A percentile compares a stretch with the other conserved stretches of the same genome.
These are phyloP conservation scores for Capreolus pygargus DNA, from an alignment of 2,113 vertebrate species.

Conservation along the genomic window DNA sequence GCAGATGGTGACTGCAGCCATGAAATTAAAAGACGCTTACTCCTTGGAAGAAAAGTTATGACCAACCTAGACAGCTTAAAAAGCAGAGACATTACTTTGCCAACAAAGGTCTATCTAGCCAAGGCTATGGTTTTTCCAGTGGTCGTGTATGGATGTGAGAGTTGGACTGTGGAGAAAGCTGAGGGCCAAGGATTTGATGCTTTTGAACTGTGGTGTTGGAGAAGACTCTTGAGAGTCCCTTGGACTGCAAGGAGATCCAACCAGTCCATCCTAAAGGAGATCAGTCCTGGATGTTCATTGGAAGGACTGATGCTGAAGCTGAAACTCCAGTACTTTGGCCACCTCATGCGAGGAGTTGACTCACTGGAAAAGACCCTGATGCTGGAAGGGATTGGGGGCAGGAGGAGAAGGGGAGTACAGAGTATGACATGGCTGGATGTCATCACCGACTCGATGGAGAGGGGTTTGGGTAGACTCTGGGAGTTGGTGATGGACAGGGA, in stretches of 20 bases:
- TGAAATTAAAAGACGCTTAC: background rate
- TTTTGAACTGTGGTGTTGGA: background rate
- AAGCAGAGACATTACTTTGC: background rate
- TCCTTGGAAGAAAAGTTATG: background rate
- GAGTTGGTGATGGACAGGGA: background rate
- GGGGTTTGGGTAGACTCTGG: background rate
- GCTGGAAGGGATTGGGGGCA: background rate
- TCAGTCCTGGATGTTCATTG: background rate
- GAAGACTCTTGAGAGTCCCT: background rate
- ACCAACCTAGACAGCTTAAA: background rate
- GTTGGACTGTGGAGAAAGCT: background rate
- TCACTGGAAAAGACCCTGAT: background rate
- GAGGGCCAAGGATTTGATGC: rapidly evolving
- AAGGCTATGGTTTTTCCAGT: background rate
- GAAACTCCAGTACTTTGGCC: background rate
- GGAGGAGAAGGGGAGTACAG: rapidly evolving
- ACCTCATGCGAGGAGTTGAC: background rate
- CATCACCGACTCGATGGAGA: rapidly evolving
- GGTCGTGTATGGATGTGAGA: background rate
- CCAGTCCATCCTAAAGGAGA: background rate
- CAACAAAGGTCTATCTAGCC: background rate
- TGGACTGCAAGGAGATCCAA: background rate
- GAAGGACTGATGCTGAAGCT: background rate
- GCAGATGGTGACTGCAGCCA: background rate
- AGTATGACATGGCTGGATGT: background rate